Evolutionary conservation across 2,888 invertebrate species (phyloP), one percentile per base, ranked within the genome.

Genomic region (Idaea biselata): DNA sequence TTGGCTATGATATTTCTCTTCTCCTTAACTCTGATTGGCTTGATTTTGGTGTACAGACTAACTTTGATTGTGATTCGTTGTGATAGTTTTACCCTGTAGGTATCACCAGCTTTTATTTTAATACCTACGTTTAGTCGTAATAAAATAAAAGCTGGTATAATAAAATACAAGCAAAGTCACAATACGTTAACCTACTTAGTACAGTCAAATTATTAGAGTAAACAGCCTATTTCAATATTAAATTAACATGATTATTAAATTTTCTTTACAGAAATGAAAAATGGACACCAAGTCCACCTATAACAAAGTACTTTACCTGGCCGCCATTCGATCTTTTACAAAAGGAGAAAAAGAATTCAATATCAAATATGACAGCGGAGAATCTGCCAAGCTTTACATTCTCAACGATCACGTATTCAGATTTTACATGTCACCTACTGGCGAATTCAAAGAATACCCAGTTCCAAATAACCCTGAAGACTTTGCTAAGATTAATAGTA

Each of bases 361-460:
- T 14, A 81, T 91, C 60, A 61, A 78, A 60, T 91, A 87, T 70
- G 64, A 69, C 64, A 83, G 83, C 3, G 83, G 83, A 2, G 88
- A 90, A 80, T 62, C 69, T 18, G 86, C 86, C 1, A 82, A 76
- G 68, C 67, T 92, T 18, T 75, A 83, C 62, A 84, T 92, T 63
- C 70, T 91, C 53, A 90, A 88, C 68, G 78, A 79, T 58, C 91
- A 91, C 76, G 88, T 88, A 0, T 86, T 91, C 62, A 83, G 86
- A 73, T 91, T 80, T 66, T 86, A 89, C 71, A 86, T 91, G 85
- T 87, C 89, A 2, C 87, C 86, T 1, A 80, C 73, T n/a, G 84
- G 83, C 1, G 67, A 68, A 1, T 92, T 91, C 65, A 69, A 77
- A 5, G 89, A 91, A 6, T 88, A 88, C 68, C 91, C 91, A 5